phyloP scores from a whole-genome alignment of 1,140 invertebrate genomes.

The Chionoecetes opilio region DNA sequence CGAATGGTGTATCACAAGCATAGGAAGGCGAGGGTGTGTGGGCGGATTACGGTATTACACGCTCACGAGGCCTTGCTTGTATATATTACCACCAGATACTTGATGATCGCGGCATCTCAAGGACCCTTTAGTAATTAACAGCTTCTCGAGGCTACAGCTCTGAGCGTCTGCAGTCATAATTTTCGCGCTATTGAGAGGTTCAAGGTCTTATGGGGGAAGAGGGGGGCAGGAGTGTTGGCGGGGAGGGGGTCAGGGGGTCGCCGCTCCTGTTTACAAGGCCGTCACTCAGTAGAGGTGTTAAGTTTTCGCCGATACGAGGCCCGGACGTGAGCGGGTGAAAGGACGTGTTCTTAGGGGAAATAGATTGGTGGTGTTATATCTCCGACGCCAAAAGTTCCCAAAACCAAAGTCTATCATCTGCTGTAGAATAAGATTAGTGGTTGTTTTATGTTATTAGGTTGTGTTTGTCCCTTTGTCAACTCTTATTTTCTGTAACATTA shows the following conservation, averaged over 20 bases:
- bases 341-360: background rate
- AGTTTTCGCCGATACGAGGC: conserved; percentile 15
- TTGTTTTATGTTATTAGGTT: too few relatives aligned
- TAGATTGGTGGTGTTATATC: background rate
- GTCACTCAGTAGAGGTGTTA: background rate
- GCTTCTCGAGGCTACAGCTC: background rate
- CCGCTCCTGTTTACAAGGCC: conserved; percentile 3
- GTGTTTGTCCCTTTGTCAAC: too few relatives aligned
- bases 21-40: too few relatives aligned
- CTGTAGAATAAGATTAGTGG: too few relatives aligned
- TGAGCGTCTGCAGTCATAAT: background rate
- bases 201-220: background rate
- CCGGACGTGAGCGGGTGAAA: background rate
- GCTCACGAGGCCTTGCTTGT: background rate
- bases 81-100: conserved; percentile 14
- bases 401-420: too few relatives aligned
- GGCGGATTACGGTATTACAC: too few relatives aligned
- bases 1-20: background rate
- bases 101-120: background rate
- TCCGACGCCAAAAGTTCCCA: too few relatives aligned
- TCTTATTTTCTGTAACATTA: too few relatives aligned
- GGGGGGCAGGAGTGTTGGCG: too few relatives aligned
- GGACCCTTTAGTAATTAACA: background rate
- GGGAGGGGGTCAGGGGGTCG: too few relatives aligned
- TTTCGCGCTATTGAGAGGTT: background rate